Evolutionary conservation across 2,888 invertebrate genomes (phyloP).

Genomic region (Oligia strigilis): DNA sequence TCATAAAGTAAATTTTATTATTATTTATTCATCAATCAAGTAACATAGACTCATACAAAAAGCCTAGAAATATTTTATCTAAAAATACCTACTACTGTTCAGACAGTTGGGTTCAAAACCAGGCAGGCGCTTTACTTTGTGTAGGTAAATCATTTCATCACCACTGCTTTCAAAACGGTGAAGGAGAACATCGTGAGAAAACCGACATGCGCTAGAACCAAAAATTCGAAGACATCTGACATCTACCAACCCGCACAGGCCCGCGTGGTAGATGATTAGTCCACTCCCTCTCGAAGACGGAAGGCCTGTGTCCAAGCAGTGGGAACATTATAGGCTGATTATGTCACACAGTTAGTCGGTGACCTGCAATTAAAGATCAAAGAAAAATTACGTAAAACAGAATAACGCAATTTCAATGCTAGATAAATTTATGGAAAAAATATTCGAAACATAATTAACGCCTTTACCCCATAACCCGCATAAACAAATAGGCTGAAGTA

Average conservation of each 20-base stretch:
- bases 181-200: background rate
- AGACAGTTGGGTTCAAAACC: background rate
- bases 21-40: too few species aligned
- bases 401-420: background rate
- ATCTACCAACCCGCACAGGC: background rate
- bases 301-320: background rate
- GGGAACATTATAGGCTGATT: background rate
- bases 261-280: background rate
- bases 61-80: too few species aligned
- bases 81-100: background rate
- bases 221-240: background rate
- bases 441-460: slow-evolving; percentile 18
- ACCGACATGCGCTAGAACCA: background rate
- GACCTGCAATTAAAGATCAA: background rate
- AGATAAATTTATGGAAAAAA: background rate
- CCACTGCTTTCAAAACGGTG: background rate
- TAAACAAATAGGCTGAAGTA: slow-evolving; percentile 16
- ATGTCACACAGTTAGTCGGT: background rate
- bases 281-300: background rate
- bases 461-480: background rate
- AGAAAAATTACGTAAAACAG: background rate
- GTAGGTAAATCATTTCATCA: background rate
- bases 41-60: background rate
- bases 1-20: background rate
- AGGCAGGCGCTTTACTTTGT: background rate